A percentile compares a stretch with the other conserved stretches of the same genome.
Evolutionary conservation across 2,113 vertebrate species (phyloP).

Genomic region (Brachypteracias leptosomus): DNA sequence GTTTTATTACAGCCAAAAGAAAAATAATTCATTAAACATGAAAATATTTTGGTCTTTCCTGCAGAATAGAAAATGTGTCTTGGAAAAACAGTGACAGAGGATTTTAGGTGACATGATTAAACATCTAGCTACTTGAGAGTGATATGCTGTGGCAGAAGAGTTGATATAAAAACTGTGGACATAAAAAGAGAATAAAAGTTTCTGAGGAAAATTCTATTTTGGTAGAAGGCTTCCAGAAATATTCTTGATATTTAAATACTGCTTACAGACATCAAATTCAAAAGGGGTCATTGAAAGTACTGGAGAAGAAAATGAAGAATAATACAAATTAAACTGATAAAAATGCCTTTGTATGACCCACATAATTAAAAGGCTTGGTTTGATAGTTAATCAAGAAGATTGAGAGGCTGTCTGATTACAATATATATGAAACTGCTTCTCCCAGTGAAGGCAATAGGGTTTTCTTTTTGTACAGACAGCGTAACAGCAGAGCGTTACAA

Average conservation of each 20-base stretch:
- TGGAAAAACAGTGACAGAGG: neutral
- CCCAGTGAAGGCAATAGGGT: neutral
- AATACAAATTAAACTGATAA: constrained; percentile 14
- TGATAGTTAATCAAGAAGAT: constrained; percentile 27
- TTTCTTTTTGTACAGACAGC: neutral
- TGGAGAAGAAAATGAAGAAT: neutral
- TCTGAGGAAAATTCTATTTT: neutral
- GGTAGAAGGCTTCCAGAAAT: neutral
- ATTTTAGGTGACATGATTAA: neutral
- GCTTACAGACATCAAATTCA: neutral
- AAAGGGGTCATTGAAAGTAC: neutral
- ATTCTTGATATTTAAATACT: constrained; percentile 2
- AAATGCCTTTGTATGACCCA: neutral
- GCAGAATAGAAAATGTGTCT: neutral
- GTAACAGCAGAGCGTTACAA: neutral
- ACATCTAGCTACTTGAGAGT: neutral
- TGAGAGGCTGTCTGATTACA: constrained; percentile 10
- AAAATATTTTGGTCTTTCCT: neutral
- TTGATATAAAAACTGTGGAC: neutral
- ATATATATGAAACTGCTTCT: neutral
- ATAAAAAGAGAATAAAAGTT: neutral
- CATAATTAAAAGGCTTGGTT: neutral
- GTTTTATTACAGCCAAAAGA: neutral
- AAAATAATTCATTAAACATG: neutral
- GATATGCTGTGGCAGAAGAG: neutral